Percentiles rank a stretch among this genome's conserved stretches.
These are phyloP conservation scores for Drosophila multiciliata DNA, from an alignment of 2,888 invertebrate genomes.

Conservation along the genomic window DNA sequence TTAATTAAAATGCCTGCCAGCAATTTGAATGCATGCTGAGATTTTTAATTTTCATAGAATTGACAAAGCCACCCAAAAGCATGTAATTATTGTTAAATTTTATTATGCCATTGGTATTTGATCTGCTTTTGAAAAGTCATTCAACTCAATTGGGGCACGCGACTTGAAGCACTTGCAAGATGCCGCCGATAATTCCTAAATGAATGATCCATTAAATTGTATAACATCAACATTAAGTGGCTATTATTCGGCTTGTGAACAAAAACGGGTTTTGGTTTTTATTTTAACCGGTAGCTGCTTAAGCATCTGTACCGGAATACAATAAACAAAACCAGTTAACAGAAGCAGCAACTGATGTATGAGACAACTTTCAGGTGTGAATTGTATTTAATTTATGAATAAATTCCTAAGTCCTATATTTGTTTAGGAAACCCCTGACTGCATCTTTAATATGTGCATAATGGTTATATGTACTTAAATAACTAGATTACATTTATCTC, in stretches of 20 bases:
- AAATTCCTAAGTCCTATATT: not conserved
- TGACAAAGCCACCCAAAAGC: slow-evolving; percentile 15
- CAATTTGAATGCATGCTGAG: slow-evolving; percentile 62
- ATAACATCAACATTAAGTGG: slow-evolving; percentile 48
- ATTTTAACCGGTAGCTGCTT: slow-evolving; percentile 22
- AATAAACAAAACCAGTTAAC: not conserved
- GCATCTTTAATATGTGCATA: not conserved
- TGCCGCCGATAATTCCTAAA: slow-evolving; percentile 34
- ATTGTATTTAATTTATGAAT: not conserved
- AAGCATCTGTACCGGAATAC: not conserved
- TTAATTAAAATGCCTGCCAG: slow-evolving; percentile 67
- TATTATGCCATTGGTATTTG: not conserved
- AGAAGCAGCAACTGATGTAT: slow-evolving; percentile 3
- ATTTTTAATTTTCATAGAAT: slow-evolving; percentile 65
- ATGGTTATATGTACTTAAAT: not conserved
- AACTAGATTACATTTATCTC: not conserved
- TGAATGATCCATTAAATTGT: slow-evolving; percentile 55
- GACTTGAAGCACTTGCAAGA: slow-evolving; percentile 38
- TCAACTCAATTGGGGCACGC: slow-evolving; percentile 55
- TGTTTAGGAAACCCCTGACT: not conserved
- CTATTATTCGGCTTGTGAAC: slow-evolving; percentile 51
- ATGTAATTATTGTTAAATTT: slow-evolving; percentile 9
- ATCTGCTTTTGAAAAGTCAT: slow-evolving; percentile 23
- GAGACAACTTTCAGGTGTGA: slow-evolving; percentile 4
- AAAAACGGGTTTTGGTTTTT: slow-evolving; percentile 44